Percentiles rank a stretch among this genome's conserved stretches.
These are phyloP conservation scores for Seriola aureovittata DNA, from an alignment of 2,113 vertebrate species.

Conservation along the genomic window DNA sequence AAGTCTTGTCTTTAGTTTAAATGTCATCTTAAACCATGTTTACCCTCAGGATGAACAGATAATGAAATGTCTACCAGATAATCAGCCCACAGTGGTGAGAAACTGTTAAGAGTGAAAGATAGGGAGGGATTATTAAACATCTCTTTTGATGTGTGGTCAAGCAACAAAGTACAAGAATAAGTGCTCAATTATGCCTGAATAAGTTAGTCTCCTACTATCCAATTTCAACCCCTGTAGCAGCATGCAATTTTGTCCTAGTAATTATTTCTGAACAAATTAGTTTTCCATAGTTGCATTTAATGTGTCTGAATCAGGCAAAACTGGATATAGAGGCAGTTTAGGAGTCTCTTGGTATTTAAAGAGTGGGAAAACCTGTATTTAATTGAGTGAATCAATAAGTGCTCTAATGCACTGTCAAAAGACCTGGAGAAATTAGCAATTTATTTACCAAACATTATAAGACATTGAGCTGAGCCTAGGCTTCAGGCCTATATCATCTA, in stretches of 20 bases:
- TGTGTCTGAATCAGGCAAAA: constrained; percentile 83
- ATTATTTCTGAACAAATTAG: constrained; percentile 83
- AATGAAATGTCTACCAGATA: constrained; percentile 30
- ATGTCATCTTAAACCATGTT: constrained; percentile 38
- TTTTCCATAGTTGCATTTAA: constrained; percentile 83
- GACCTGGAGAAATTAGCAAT: constrained; percentile 70
- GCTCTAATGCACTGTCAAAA: constrained; percentile 79
- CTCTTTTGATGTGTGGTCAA: constrained; percentile 63
- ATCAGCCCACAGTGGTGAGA: constrained; percentile 41
- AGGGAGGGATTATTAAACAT: constrained; percentile 22
- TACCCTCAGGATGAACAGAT: constrained; percentile 36
- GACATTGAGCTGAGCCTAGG: constrained; percentile 59
- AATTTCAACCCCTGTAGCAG: constrained; percentile 79
- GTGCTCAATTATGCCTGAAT: constrained; percentile 74
- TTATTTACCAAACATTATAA: constrained; percentile 72
- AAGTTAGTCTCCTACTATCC: constrained; percentile 79
- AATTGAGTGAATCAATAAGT: constrained; percentile 85
- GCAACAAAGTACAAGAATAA: constrained; percentile 62
- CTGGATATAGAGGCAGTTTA: constrained; percentile 77
- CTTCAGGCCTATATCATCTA: constrained; percentile 49
- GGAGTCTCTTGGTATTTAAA: constrained; percentile 84
- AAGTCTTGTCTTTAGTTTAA: constrained; percentile 25
- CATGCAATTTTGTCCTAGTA: constrained; percentile 76
- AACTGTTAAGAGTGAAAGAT: constrained; percentile 13
- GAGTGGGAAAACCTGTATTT: constrained; percentile 83